phyloP scores from a whole-genome alignment of 2,113 vertebrate genomes.

The Climacteris rufus region DNA sequence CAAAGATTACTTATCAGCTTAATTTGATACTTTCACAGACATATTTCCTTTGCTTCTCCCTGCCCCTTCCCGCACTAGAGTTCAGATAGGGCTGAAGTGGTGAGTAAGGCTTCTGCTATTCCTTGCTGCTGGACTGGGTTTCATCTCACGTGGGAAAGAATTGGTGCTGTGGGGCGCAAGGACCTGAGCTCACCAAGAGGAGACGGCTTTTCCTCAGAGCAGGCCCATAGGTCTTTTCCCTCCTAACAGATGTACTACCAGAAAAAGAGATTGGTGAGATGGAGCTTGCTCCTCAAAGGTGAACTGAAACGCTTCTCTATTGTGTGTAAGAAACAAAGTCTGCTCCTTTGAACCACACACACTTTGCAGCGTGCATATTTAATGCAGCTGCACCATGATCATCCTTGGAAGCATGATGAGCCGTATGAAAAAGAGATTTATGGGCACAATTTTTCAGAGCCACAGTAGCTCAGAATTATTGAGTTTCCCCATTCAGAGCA shows the following conservation, averaged over 20 bases:
- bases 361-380: background rate
- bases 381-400: background rate
- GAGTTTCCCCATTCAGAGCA: background rate
- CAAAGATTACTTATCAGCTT: constrained; percentile 7
- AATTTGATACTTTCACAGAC: background rate
- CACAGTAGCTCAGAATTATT: background rate
- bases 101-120: background rate
- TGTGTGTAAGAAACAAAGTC: background rate
- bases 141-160: background rate
- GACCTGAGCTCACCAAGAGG: background rate
- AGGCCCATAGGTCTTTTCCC: background rate
- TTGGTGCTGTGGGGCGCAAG: background rate
- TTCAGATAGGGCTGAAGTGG: background rate
- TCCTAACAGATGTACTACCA: background rate
- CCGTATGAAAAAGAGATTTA: constrained; percentile 17
- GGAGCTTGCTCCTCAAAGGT: background rate
- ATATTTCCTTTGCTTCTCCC: background rate
- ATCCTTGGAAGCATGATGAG: background rate
- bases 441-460: background rate
- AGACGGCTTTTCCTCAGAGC: background rate
- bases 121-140: background rate
- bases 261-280: background rate
- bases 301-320: background rate
- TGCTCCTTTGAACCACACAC: background rate
- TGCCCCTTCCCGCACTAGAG: fast-evolving